A percentile compares a stretch with the other conserved stretches of the same genome.
These are phyloP conservation scores for Coreoperca whiteheadi DNA, from an alignment of 2,113 vertebrate species.

Conservation along the genomic window DNA sequence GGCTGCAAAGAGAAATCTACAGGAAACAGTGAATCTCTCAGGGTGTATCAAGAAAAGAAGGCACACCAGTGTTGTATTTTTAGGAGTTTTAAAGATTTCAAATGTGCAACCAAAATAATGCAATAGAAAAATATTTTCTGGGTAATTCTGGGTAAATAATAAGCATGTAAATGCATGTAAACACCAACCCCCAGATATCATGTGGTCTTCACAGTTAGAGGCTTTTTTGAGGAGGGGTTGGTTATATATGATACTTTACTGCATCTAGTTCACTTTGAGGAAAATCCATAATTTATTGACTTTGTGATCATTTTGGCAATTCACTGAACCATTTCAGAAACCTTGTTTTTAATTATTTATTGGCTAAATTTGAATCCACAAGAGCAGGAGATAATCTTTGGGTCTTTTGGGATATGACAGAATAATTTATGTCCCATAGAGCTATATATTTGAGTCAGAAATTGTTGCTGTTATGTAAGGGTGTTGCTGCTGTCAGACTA, in stretches of 20 bases:
- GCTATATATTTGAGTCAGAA: slow-evolving; percentile 50
- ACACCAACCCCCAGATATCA: background rate
- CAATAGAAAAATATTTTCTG: background rate
- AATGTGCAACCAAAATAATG: background rate
- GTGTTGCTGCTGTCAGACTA: slow-evolving; percentile 55
- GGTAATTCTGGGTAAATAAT: slow-evolving; percentile 44
- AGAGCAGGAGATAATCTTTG: slow-evolving; percentile 33
- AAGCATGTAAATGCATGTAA: background rate
- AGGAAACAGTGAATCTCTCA: background rate
- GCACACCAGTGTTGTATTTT: background rate
- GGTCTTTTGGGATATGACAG: slow-evolving; percentile 58
- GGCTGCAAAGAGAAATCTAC: background rate
- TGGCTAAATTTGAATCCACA: slow-evolving; percentile 48
- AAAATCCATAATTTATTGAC: slow-evolving; percentile 60
- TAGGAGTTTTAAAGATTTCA: background rate
- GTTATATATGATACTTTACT: slow-evolving; percentile 38
- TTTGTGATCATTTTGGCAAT: slow-evolving; percentile 51
- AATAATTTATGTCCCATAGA: slow-evolving; percentile 62
- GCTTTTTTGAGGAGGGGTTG: background rate
- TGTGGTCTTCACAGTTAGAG: background rate
- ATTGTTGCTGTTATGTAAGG: slow-evolving; percentile 64
- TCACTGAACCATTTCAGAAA: slow-evolving; percentile 62
- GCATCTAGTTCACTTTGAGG: slow-evolving; percentile 29
- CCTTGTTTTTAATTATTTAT: slow-evolving; percentile 62
- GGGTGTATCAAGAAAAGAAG: background rate